Conservation (phyloP, 2,888 invertebrate genomes). For the Epinotia ramella region DNA sequence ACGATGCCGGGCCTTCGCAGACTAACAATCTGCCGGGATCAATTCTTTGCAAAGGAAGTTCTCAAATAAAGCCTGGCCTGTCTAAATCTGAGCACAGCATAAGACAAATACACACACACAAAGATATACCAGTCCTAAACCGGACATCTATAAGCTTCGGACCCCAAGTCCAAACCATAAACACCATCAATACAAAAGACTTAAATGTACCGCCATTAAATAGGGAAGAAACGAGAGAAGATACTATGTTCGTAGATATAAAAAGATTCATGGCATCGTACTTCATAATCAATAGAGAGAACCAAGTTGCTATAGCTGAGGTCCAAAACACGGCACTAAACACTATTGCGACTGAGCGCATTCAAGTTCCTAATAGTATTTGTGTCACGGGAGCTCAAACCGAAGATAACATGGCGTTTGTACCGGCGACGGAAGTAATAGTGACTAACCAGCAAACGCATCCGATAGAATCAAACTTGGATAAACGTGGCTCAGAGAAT, state of each 20-base stretch:
- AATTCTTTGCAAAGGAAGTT: slow-evolving; percentile 54
- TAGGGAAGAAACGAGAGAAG: slow-evolving; percentile 53
- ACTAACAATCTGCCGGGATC: slow-evolving; percentile 67
- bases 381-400: slow-evolving; percentile 55
- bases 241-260: slow-evolving; percentile 68
- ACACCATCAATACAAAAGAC: slow-evolving; percentile 62
- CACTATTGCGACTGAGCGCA: slow-evolving; percentile 52
- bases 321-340: slow-evolving; percentile 56
- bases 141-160: slow-evolving; percentile 67
- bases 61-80: slow-evolving; percentile 61
- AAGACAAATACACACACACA: slow-evolving; percentile 69
- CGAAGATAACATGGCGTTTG: slow-evolving; percentile 44
- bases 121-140: slow-evolving; percentile 73
- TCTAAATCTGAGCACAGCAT: slow-evolving; percentile 80
- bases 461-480: slow-evolving; percentile 59
- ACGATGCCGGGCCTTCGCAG: slow-evolving; percentile 76
- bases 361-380: slow-evolving; percentile 58
- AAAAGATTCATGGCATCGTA: slow-evolving; percentile 76
- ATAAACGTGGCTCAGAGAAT: slow-evolving; percentile 57
- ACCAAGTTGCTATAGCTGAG: slow-evolving; percentile 55
- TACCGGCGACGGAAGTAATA: slow-evolving; percentile 62
- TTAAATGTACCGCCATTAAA: slow-evolving; percentile 64
- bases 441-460: slow-evolving; percentile 55
- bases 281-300: slow-evolving; percentile 69
- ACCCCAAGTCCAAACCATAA: slow-evolving; percentile 54